Evolutionary conservation across 2,888 invertebrate species (phyloP).

Genomic region (Idaea aversata): DNA sequence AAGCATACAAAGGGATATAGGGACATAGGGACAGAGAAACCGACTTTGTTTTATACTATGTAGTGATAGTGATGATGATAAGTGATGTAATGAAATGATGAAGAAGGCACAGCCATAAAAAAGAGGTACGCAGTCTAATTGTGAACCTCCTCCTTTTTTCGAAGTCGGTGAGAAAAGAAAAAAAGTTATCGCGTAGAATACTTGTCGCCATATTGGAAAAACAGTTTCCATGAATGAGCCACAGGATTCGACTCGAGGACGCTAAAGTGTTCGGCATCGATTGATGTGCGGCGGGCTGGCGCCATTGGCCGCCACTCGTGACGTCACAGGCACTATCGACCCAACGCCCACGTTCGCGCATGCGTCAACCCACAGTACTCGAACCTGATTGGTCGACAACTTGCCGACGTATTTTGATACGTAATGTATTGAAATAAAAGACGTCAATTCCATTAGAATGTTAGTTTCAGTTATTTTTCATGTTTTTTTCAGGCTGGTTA

Average conservation of each 20-base stretch:
- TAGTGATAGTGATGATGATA: no score
- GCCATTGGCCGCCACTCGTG: constrained; percentile 68
- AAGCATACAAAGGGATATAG: no score
- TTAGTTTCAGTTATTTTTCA: constrained; percentile 15
- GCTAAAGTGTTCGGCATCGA: constrained; percentile 60
- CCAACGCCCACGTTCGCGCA: constrained; percentile 71
- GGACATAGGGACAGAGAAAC: no score
- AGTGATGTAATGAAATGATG: no score
- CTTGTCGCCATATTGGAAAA: neutral
- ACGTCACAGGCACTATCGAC: constrained; percentile 72
- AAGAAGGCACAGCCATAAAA: no score
- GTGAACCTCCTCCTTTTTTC: no score
- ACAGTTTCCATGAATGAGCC: neutral
- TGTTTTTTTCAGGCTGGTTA: neutral
- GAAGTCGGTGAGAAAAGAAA: neutral
- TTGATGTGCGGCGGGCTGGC: constrained; percentile 64
- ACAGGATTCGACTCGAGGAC: constrained; percentile 1
- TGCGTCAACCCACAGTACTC: constrained; percentile 49
- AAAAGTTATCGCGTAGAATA: neutral
- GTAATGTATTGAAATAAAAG: constrained; percentile 45
- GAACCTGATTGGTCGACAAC: constrained; percentile 53
- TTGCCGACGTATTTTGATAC: constrained; percentile 45
- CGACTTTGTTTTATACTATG: no score
- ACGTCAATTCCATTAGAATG: constrained; percentile 30
- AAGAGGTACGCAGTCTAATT: no score